phyloP scores from a whole-genome alignment of 2,113 vertebrate genomes.

The Pseudorectes ferrugineus region DNA sequence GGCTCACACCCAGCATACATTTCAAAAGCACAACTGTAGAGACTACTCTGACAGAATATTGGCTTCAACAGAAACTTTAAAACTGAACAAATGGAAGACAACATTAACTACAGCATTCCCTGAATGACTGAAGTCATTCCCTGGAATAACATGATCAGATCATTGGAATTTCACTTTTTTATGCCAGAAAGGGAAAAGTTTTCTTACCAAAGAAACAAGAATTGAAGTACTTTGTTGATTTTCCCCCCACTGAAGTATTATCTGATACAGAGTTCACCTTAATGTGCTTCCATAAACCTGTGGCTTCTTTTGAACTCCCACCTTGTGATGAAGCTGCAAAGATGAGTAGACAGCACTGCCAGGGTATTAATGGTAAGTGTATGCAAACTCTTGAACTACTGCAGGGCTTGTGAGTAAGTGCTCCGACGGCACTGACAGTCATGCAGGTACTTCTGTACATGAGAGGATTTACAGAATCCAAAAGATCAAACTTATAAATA shows the following conservation, averaged over 20 bases:
- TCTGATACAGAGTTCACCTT: neutral
- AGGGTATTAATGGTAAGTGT: neutral
- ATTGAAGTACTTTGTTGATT: neutral
- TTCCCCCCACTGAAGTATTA: neutral
- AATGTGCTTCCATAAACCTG: neutral
- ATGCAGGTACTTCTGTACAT: neutral
- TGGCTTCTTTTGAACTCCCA: neutral
- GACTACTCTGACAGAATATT: neutral
- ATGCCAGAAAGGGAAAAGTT: neutral
- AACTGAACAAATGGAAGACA: neutral
- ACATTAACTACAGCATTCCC: neutral
- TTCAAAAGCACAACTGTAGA: neutral
- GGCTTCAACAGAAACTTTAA: neutral
- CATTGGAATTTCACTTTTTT: neutral
- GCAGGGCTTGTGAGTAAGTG: neutral
- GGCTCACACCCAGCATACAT: neutral
- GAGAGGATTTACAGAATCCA: neutral
- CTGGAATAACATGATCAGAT: neutral
- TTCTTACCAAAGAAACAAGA: neutral
- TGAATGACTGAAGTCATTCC: neutral
- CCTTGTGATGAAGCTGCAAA: neutral
- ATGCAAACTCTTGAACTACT: neutral
- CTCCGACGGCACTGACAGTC: neutral
- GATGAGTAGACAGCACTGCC: neutral
- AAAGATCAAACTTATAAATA: neutral